A percentile compares a stretch with the other conserved stretches of the same genome.
Conservation (phyloP, 2,113 vertebrate genomes). For the Xyrauchen texanus region DNA sequence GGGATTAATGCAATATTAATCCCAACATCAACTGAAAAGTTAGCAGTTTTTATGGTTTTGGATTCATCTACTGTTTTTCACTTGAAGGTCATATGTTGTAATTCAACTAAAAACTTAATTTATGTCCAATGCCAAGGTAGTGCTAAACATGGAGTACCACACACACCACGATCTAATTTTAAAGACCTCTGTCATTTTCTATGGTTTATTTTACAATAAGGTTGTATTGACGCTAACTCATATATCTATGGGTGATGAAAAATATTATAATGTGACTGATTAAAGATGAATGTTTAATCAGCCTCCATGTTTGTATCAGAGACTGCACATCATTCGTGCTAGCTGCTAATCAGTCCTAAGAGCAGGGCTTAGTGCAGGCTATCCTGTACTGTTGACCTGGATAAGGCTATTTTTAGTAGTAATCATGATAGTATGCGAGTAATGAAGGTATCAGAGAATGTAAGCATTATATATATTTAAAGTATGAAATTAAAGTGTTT, state of each 20-base stretch:
- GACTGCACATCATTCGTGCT: conserved; percentile 23
- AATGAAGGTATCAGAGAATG: not conserved
- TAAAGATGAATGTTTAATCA: not conserved
- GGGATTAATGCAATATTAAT: not conserved
- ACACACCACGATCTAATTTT: not conserved
- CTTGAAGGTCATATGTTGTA: too few species aligned
- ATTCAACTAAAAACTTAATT: not conserved
- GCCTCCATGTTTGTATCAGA: conserved; percentile 15
- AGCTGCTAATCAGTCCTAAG: conserved; percentile 35
- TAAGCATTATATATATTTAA: too few species aligned
- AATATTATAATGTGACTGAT: not conserved
- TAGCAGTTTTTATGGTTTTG: too few species aligned
- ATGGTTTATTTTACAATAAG: not conserved
- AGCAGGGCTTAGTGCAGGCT: conserved; percentile 10
- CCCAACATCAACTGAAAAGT: too few species aligned
- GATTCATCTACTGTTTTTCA: too few species aligned
- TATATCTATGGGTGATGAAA: not conserved
- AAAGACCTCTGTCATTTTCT: not conserved
- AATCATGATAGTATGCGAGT: not conserved
- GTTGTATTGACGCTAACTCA: not conserved
- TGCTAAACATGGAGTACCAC: not conserved
- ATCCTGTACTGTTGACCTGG: conserved; percentile 10
- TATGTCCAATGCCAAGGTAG: not conserved
- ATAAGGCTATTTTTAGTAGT: conserved; percentile 27
- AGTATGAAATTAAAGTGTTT: too few species aligned